A percentile compares a stretch with the other conserved stretches of the same genome.
Evolutionary conservation across 2,797 vertebrate genomes (phyloP).

Genomic region (Tragopan temminckii): DNA sequence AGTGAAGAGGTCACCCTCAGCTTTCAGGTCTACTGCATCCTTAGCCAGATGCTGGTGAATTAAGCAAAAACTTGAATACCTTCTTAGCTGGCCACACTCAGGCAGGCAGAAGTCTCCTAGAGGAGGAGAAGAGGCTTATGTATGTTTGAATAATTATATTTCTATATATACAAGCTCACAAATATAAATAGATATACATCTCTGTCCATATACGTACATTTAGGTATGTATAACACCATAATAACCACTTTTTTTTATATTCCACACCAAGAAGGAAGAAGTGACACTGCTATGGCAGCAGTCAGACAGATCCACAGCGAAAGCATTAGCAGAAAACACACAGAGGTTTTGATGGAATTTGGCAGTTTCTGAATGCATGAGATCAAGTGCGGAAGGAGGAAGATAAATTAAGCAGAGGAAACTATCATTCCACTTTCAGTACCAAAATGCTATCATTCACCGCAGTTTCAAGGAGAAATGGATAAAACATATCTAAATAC

Average conservation of each 20-base stretch:
- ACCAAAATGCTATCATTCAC: neutral
- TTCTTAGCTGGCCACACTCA: rapidly evolving
- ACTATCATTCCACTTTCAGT: neutral
- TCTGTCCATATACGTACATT: rapidly evolving
- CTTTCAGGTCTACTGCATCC: neutral
- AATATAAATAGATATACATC: neutral
- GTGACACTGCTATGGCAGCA: neutral
- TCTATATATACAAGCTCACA: neutral
- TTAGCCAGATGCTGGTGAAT: neutral
- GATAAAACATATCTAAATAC: neutral
- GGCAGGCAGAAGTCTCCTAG: neutral
- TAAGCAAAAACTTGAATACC: neutral
- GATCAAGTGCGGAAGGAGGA: neutral
- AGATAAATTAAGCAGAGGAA: neutral
- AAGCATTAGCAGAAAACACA: rapidly evolving
- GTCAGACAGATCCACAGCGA: rapidly evolving
- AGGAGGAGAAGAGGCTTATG: neutral
- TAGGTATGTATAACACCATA: rapidly evolving
- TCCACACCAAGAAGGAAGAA: neutral
- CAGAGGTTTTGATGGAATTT: neutral
- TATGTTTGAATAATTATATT: neutral
- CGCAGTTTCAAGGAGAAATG: neutral
- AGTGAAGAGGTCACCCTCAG: rapidly evolving
- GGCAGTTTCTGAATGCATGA: rapidly evolving
- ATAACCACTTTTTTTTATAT: neutral